A percentile compares a stretch with the other conserved stretches of the same genome.
Evolutionary conservation across 2,888 invertebrate species (phyloP).

Genomic region (Beris chalybata): DNA sequence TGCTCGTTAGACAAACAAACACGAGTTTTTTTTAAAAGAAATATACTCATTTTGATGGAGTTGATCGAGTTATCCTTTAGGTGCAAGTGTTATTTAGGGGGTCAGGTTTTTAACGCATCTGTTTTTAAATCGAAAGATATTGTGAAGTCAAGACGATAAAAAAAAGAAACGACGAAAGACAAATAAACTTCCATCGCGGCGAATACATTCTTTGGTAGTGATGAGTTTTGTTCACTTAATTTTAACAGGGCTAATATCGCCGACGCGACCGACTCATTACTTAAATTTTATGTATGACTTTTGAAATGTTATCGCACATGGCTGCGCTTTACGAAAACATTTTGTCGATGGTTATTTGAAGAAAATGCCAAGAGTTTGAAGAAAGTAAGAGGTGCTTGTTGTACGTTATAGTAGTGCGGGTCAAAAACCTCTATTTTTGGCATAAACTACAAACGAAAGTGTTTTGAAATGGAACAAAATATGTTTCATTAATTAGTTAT

Average conservation of each 20-base stretch:
- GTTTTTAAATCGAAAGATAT: neutral
- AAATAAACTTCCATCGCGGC: conserved; percentile 19
- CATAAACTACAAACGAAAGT: no score
- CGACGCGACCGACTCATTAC: conserved; percentile 22
- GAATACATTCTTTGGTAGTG: conserved; percentile 3
- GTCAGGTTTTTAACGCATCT: conserved; percentile 24
- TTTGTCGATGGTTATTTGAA: conserved; percentile 14
- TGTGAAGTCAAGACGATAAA: conserved; percentile 8
- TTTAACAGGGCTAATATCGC: conserved; percentile 23
- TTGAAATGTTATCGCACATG: conserved; percentile 33
- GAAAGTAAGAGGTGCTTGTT: conserved; percentile 16
- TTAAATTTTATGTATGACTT: conserved; percentile 27
- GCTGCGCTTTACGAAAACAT: conserved; percentile 17
- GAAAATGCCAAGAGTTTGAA: conserved; percentile 19
- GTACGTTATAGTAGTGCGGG: neutral
- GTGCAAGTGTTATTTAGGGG: conserved; percentile 19
- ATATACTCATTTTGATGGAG: neutral
- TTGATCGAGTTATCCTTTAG: conserved; percentile 11
- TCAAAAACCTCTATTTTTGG: conserved; percentile 3
- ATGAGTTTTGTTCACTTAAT: conserved; percentile 16
- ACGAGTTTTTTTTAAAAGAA: conserved; percentile 17
- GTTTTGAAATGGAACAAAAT: no score
- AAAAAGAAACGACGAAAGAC: conserved; percentile 4
- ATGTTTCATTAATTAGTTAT: no score
- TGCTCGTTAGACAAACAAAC: conserved; percentile 19